Evolutionary conservation across 1,140 invertebrate species (phyloP), one percentile per base, ranked within the genome.

Genomic region (Rhagoletis pomonella): DNA sequence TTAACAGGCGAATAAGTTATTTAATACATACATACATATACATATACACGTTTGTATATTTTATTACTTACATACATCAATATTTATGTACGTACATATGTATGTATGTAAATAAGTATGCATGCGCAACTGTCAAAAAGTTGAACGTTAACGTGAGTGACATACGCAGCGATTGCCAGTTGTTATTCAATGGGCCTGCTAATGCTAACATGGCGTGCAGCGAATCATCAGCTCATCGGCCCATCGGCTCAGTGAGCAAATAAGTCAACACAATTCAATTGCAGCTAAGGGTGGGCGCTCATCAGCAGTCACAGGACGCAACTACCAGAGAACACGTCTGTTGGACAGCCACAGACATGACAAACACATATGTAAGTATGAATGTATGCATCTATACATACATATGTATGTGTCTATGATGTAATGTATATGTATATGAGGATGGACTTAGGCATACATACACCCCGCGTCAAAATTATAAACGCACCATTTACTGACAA

Each of bases 181-280:
- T 55, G 12, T 73, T 17, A 47, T 73, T 47, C 67, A 73, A 73
- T 47, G 67, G 42, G 42, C 42, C 39, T 39, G 67, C 17, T 73
- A 73, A 73, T 73, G 67, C 67, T 47, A 39, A 47, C 17, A 73
- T 73, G 67, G 39, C 67, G 67, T 73, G 67, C 42, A 1, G 39
- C 42, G 42, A 44, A 47, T 44, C 67, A 73, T 73, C 67, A 73
- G 14, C 39, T 2, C 67, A 39, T 55, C 50, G 10, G 5, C 50
- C 14, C 67, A 73, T 73, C 67, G 44, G 14, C 39, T 1, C 67
- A 42, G 44, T 17, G 67, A 47, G 67, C 67, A 47, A 73, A 73
- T 47, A 73, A 55, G 67, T 47, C 14, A 47, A 73, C 67, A 47
- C 67, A 73, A 73, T 73, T 73, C 39, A 17, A 44, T 67, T 29